Conservation (phyloP, 2,113 vertebrate genomes). For the Oreochromis tanganicae region DNA sequence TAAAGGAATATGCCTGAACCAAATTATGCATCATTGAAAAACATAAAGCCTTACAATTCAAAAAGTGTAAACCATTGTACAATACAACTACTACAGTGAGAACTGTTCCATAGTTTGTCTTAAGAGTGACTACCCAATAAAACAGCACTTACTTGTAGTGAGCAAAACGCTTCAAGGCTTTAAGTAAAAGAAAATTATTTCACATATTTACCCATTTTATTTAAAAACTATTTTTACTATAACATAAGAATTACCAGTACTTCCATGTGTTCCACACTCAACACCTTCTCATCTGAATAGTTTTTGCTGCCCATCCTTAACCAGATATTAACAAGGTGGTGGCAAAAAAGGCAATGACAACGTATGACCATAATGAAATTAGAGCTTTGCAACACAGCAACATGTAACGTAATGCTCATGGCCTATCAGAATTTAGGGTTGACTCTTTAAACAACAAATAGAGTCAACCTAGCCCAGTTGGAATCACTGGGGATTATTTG, state of each 20-base stretch:
- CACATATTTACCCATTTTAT: background rate
- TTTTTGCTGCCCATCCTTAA: background rate
- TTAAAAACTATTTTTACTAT: background rate
- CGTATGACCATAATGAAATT: background rate
- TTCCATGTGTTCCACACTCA: background rate
- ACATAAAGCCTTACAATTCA: background rate
- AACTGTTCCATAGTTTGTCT: background rate
- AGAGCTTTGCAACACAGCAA: background rate
- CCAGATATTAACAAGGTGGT: background rate
- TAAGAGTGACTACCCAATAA: background rate
- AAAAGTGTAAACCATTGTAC: background rate
- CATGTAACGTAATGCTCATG: background rate
- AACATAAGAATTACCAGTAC: background rate
- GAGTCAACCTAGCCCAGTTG: background rate
- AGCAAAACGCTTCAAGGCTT: background rate
- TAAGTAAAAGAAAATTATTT: background rate
- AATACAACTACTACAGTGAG: background rate
- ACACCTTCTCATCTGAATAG: background rate
- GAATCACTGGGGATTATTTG: background rate
- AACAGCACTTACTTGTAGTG: background rate
- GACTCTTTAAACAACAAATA: background rate
- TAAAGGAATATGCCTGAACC: background rate
- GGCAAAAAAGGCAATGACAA: background rate
- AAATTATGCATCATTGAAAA: background rate
- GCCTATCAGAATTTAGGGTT: background rate